Percentiles rank a stretch among this genome's conserved stretches.
Evolutionary conservation across 2,113 vertebrate genomes (phyloP).

Genomic region (Pachycephala philippinensis): DNA sequence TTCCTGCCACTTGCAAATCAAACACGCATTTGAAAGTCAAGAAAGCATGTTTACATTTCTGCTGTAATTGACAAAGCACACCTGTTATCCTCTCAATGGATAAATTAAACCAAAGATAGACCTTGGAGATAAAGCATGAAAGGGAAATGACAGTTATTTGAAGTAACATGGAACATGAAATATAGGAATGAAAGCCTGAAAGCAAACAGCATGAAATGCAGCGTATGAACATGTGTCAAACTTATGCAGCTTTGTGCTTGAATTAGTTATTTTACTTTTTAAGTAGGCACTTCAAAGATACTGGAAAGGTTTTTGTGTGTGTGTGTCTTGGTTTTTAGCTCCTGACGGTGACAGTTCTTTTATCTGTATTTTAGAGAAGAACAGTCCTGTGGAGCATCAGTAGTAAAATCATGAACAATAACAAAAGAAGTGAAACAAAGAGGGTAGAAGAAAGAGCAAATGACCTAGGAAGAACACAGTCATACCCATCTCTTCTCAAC

Average conservation of each 20-base stretch:
- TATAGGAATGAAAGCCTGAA: not conserved
- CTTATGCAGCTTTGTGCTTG: not conserved
- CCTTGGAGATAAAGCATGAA: not conserved
- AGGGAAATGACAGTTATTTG: not conserved
- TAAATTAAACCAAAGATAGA: not conserved
- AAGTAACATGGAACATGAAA: not conserved
- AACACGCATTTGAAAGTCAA: not conserved
- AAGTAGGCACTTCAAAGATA: not conserved
- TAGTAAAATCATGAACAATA: not conserved
- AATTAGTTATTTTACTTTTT: not conserved
- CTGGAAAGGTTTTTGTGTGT: not conserved
- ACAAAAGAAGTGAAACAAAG: not conserved
- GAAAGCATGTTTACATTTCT: not conserved
- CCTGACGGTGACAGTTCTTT: not conserved
- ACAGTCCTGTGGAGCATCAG: not conserved
- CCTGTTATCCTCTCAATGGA: not conserved
- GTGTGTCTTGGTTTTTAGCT: not conserved
- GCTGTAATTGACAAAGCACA: not conserved
- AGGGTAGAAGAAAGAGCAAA: not conserved
- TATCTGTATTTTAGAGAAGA: not conserved
- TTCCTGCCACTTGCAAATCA: not conserved
- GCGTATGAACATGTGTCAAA: not conserved
- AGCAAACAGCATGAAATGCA: not conserved
- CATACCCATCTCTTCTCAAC: not conserved
- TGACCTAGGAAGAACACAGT: fast-evolving